These are phyloP conservation scores for Hippotragus niger DNA, from an alignment of 2,113 vertebrate genomes.

Conservation along the genomic window DNA sequence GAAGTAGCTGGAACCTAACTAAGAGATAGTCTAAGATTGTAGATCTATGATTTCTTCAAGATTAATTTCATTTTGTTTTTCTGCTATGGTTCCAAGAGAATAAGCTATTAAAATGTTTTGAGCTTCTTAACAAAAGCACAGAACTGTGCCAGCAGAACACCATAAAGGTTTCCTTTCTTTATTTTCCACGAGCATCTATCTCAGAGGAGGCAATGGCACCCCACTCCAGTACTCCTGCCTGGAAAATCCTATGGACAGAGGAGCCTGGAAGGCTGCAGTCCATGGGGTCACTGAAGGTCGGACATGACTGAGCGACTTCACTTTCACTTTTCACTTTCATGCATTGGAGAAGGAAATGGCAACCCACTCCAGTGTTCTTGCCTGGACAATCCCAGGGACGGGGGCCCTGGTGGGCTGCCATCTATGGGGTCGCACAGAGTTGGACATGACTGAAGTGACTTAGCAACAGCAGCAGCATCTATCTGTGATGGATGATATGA, in stretches of 20 bases:
- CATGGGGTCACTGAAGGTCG: no score
- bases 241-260: no score
- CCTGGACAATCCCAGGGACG: no score
- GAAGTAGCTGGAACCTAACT: slow-evolving; percentile 27
- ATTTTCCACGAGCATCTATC: slow-evolving; percentile 1
- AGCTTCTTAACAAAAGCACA: slow-evolving; percentile 40
- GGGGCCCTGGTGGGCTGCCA: no score
- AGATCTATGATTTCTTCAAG: slow-evolving; percentile 21
- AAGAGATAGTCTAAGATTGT: slow-evolving; percentile 36
- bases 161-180: slow-evolving; percentile 36
- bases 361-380: no score
- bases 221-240: no score
- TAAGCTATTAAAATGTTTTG: slow-evolving; percentile 54
- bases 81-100: slow-evolving; percentile 51
- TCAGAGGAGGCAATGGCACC: background rate
- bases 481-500: slow-evolving; percentile 46
- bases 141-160: slow-evolving; percentile 38
- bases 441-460: no score
- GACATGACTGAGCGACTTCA: no score
- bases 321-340: no score
- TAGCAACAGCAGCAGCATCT: background rate
- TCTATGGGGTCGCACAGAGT: no score
- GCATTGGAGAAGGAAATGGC: no score
- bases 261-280: no score
- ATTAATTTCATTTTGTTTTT: slow-evolving; percentile 60